Evolutionary conservation across 1,140 invertebrate species (phyloP).

Genomic region (Drosophila guanche): DNA sequence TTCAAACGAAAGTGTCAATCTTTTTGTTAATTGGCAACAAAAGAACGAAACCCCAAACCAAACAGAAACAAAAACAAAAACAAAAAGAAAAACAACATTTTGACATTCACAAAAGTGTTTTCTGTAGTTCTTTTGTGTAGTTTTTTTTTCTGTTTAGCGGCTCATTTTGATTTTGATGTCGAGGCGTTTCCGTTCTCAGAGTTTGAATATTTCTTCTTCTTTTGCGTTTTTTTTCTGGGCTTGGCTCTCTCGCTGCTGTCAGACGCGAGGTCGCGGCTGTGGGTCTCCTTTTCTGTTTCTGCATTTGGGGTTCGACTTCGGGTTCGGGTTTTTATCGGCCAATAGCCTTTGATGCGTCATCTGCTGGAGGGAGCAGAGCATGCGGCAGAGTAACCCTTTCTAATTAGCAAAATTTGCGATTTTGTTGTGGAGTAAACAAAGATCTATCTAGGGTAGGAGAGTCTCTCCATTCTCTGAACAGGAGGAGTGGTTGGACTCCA

Average conservation of each 20-base stretch:
- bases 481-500: not conserved
- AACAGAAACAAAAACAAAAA: slow-evolving; percentile 20
- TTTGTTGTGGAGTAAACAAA: slow-evolving; percentile 15
- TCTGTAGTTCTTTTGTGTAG: slow-evolving; percentile 30
- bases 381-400: slow-evolving; percentile 49
- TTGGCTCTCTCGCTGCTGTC: slow-evolving; percentile 26
- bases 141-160: slow-evolving; percentile 36
- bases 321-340: slow-evolving; percentile 55
- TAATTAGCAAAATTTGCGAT: slow-evolving; percentile 60
- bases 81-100: too few species aligned
- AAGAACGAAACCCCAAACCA: slow-evolving; percentile 30
- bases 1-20: slow-evolving; percentile 81
- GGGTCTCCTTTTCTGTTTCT: slow-evolving; percentile 3
- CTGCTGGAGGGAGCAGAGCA: slow-evolving; percentile 28
- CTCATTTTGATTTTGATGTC: slow-evolving; percentile 57
- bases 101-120: slow-evolving; percentile 29
- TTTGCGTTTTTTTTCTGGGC: slow-evolving; percentile 42
- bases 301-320: not conserved
- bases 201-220: slow-evolving; percentile 39
- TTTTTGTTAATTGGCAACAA: slow-evolving; percentile 77
- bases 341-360: slow-evolving; percentile 78
- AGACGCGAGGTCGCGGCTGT: slow-evolving; percentile 15
- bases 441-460: not conserved
- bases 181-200: slow-evolving; percentile 75
- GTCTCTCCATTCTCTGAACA: not conserved